Evolutionary conservation across 1,140 invertebrate genomes (phyloP), one percentile per base, ranked within the genome.

Genomic region (Acyrthosiphon pisum): DNA sequence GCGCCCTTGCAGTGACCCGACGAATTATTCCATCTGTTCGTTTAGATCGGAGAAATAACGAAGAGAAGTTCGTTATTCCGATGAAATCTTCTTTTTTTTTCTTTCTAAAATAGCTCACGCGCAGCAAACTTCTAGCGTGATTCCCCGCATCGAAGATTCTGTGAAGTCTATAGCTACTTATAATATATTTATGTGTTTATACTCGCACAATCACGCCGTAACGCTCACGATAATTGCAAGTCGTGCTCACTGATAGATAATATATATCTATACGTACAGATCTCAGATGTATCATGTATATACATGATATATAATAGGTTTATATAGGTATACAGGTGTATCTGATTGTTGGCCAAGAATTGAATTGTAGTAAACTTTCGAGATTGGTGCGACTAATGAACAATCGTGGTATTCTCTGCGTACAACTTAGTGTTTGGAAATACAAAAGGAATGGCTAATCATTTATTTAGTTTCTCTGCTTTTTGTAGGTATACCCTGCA

Each of bases 321-420:
- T 53, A 20, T 35, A 50, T 88, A 23, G 6, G 18, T 88, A 50
- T 6, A 35, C 50, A 23, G 9, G 9, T 53, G 4, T 11, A 23
- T 2, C 9, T 56, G 50, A 53, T 53, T 56, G 35, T 90, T 90
- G 37, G 8, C 88, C 35, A 23, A 90, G 9, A 60, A 41, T 60
- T 90, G 6, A 90, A 56, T 90, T 60, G 35, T n/a, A 22, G 18
- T 30, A 60, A 90, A 37, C 37, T 60, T 90, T 60, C 14, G 1
- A 44, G 26, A 37, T 60, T 90, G 35, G n/a, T 89, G 35, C 60
- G 53, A 90, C 37, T 90, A 90, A 90, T 14, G 50, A 90, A 90
- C 53, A 41, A 41, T 41, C 37, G 22, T 26, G 22, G 8, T 35
- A 44, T 46, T 90, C 41, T 30, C 88, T 60, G 37, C 23, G 22